These are phyloP conservation scores for Colletes collaris DNA, from an alignment of 2,888 invertebrate species.

Conservation along the genomic window DNA sequence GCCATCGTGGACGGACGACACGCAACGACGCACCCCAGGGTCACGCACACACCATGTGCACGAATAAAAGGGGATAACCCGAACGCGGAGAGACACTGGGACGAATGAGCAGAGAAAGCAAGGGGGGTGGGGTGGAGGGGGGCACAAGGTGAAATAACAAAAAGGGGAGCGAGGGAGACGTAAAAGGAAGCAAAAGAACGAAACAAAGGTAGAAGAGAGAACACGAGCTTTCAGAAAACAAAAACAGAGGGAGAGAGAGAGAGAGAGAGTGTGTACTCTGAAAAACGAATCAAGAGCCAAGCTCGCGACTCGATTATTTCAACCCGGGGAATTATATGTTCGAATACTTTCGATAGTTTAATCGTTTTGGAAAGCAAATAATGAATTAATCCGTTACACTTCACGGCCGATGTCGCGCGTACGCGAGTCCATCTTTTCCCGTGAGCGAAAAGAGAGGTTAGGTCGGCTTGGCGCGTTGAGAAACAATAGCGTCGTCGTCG, in stretches of 20 bases:
- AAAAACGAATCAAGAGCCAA: background rate
- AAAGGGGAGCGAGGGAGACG: conserved; percentile 14
- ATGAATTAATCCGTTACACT: too few species aligned
- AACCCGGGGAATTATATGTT: background rate
- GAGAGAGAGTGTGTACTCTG: too few species aligned
- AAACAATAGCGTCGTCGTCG: background rate
- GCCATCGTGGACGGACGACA: conserved; percentile 63
- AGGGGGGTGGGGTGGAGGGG: background rate
- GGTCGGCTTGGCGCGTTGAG: too few species aligned
- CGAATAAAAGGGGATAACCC: conserved; percentile 35
- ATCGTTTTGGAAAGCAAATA: too few species aligned
- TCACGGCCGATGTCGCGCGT: too few species aligned
- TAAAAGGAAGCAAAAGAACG: conserved; percentile 31
- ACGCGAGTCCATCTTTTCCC: too few species aligned
- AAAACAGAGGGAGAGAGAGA: conserved; percentile 14
- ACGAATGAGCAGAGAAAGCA: conserved; percentile 13
- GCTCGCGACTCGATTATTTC: conserved; percentile 7
- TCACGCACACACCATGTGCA: conserved; percentile 57
- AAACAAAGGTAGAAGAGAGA: conserved; percentile 23
- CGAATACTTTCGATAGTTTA: background rate
- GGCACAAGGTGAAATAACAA: conserved; percentile 13
- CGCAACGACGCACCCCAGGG: conserved; percentile 73
- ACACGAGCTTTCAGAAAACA: conserved; percentile 18
- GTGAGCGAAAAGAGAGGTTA: too few species aligned
- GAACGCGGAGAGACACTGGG: background rate